A percentile compares a stretch with the other conserved stretches of the same genome.
These are phyloP conservation scores for Erannis defoliaria DNA, from an alignment of 2,888 invertebrate genomes.

Conservation along the genomic window DNA sequence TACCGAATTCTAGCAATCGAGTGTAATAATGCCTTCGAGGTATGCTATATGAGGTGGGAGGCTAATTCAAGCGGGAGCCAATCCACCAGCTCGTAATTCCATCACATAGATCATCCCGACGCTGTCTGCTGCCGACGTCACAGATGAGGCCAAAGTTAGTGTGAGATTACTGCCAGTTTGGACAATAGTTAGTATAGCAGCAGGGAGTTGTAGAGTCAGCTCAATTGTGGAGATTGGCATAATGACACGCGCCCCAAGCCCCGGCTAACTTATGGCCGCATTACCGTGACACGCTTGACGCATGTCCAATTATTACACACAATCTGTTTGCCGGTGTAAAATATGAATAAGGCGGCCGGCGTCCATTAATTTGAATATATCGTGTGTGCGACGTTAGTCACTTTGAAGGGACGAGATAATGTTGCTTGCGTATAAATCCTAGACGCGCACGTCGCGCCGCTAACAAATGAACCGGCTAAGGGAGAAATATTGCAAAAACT, in stretches of 20 bases:
- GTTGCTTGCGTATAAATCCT: conserved; percentile 80
- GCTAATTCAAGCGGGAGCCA: conserved; percentile 67
- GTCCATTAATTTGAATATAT: conserved; percentile 72
- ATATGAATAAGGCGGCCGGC: conserved; percentile 75
- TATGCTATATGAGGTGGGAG: conserved; percentile 45
- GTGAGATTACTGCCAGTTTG: conserved; percentile 12
- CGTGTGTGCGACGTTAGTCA: conserved; percentile 69
- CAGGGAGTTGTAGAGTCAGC: conserved; percentile 50
- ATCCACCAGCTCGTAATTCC: conserved; percentile 70
- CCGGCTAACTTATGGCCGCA: conserved; percentile 79
- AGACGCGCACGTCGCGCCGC: conserved; percentile 63
- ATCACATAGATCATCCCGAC: conserved; percentile 74
- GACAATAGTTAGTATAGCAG: conserved; percentile 33
- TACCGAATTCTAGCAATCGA: conserved; percentile 45
- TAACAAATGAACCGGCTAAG: conserved; percentile 75
- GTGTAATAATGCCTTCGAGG: conserved; percentile 38
- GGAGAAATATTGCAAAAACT: conserved; percentile 82
- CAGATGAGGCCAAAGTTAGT: conserved; percentile 17
- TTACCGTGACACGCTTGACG: conserved; percentile 82
- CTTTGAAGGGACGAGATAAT: conserved; percentile 80
- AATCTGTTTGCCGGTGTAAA: conserved; percentile 79
- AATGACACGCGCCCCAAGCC: conserved; percentile 77
- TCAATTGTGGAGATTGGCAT: conserved; percentile 81
- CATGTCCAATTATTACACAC: conserved; percentile 84
- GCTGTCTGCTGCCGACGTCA: conserved; percentile 24